Conservation (phyloP, 2,888 invertebrate genomes). For the Gymnoscelis rufifasciata region DNA sequence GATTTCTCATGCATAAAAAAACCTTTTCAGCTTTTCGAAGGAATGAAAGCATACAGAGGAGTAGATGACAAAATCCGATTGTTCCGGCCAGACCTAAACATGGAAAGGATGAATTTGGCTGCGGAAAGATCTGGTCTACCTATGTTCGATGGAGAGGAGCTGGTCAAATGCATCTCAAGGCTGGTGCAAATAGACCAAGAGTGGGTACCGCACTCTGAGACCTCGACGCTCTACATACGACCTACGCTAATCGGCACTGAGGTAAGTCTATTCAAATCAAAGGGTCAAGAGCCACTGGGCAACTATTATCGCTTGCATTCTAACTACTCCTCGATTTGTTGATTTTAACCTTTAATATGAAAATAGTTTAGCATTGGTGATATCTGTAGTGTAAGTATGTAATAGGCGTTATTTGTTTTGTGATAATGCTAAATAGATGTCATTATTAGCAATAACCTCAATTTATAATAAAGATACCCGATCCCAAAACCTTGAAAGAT, state of each 20-base stretch:
- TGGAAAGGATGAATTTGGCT: conserved; percentile 93
- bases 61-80: conserved; percentile 94
- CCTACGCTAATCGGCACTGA: conserved; percentile 98
- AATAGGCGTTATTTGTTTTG: no score
- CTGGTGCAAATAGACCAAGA: conserved; percentile 95
- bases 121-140: conserved; percentile 93
- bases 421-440: no score
- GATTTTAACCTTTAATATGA: no score
- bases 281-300: not conserved
- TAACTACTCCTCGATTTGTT: not conserved
- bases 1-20: not conserved
- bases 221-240: conserved; percentile 95
- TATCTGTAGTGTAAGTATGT: no score
- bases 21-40: conserved; percentile 92
- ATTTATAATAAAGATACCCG: no score
- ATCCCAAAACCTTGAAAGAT: no score
- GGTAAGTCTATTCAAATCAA: conserved; percentile 77
- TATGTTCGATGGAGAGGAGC: conserved; percentile 90
- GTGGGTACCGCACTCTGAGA: conserved; percentile 96
- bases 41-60: conserved; percentile 97
- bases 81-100: conserved; percentile 97
- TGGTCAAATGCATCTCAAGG: conserved; percentile 90
- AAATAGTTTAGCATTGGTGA: no score
- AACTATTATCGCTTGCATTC: not conserved
- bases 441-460: no score